Conservation (phyloP, 2,888 invertebrate species). For the Leistus spinibarbis region DNA sequence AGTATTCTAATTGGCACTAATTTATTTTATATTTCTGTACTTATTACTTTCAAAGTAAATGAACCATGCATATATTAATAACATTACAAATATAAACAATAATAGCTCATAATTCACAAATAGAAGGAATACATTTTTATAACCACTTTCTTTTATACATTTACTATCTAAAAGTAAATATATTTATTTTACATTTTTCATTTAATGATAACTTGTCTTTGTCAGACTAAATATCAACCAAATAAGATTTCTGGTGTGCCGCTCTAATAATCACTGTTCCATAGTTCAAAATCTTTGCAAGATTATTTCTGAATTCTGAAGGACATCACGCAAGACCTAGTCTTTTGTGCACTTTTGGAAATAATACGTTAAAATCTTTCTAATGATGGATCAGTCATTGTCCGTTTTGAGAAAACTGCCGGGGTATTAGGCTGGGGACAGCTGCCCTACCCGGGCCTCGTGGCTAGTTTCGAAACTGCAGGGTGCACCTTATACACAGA, state of each 20-base stretch:
- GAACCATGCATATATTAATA: too few relatives aligned
- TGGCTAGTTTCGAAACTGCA: background rate
- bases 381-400: constrained; percentile 43
- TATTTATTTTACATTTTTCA: too few relatives aligned
- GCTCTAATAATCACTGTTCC: background rate
- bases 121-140: too few relatives aligned
- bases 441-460: background rate
- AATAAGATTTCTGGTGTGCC: background rate
- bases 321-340: constrained; percentile 12
- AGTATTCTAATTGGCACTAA: background rate
- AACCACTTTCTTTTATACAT: too few relatives aligned
- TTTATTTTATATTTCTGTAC: background rate
- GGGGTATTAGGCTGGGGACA: background rate
- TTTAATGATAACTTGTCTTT: too few relatives aligned
- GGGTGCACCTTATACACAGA: background rate
- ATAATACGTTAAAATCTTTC: constrained; percentile 42
- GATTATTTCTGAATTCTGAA: constrained; percentile 12
- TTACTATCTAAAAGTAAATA: too few relatives aligned
- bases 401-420: constrained; percentile 6
- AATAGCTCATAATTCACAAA: too few relatives aligned
- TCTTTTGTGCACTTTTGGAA: constrained; percentile 29
- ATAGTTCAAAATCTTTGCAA: background rate
- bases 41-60: background rate
- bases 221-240: too few relatives aligned
- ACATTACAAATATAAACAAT: too few relatives aligned